Base-by-base conservation (phyloP, 35 echinoderm and acorn worm species). In the Antedon bifida region DNA sequence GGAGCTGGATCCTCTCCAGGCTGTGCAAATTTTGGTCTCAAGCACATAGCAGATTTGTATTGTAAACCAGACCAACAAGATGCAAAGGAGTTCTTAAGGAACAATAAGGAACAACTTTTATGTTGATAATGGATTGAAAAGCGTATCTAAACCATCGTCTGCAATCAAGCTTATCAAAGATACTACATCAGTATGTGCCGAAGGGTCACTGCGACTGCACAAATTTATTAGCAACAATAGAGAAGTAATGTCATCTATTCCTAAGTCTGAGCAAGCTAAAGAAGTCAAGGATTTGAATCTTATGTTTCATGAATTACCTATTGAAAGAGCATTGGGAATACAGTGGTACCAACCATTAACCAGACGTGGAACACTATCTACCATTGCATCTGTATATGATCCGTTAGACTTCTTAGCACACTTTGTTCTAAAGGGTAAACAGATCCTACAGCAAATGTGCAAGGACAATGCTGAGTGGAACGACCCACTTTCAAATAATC, bases 51-150 rank as follows among this genome's bases (percentile, higher is more conserved):
- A 44, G 36, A 84, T 17, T 29, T 83, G 7, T 82, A 83, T 30
- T 34, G n/a, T n/a, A n/a, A n/a, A n/a, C 34, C 30, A 74, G 45
- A 84, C 11, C 12, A 29, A 32, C 34, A 64, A 0, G 38, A 1
- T 21, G 12, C 30, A 79, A 14, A 0, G 36, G 30, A 29, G 76
- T 82, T 28, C 33, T 80, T 26, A 19, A 88, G 73, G 36, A 84
- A 39, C 51, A 33, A 12, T n/a, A n/a, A n/a, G n/a, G n/a, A n/a
- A n/a, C n/a, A 88, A 86, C 35, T 91, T 91, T 74, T 91, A 86
- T 30, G 89, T 91, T 8, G 89, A 91, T 82, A 84, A 91, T 34
- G 77, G 89, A 1, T 35, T 91, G 5, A 82, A 73, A 77, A 75
- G 39, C 26, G 73, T 91, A 16, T 26, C 46, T 0, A 74, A 34